These are phyloP conservation scores for Gopherus flavomarginatus DNA, from an alignment of 2,113 vertebrate genomes.

Conservation along the genomic window DNA sequence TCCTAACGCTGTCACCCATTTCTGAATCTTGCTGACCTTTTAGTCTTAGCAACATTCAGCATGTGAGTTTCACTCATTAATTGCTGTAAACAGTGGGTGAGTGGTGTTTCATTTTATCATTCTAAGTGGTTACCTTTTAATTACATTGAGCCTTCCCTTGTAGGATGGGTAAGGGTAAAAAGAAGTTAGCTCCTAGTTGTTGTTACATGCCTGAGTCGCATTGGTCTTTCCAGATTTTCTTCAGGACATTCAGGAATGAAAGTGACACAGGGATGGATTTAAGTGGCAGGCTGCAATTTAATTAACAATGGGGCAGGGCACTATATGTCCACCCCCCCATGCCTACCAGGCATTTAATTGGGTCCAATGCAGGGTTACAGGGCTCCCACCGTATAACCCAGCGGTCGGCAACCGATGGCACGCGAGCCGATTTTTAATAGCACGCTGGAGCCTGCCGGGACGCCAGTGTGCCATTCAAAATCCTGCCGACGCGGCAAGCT, in stretches of 20 bases:
- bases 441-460: no score
- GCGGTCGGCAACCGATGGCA: no score
- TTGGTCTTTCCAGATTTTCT: slow-evolving; percentile 4
- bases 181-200: neutral
- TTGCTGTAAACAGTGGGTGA: neutral
- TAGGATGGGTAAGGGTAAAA: neutral
- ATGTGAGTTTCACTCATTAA: neutral
- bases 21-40: slow-evolving; percentile 2
- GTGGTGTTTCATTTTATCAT: neutral
- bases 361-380: neutral
- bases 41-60: neutral
- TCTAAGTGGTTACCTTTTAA: neutral
- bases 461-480: no score
- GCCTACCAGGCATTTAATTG: neutral
- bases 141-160: neutral
- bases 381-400: neutral
- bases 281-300: neutral
- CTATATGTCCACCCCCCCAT: neutral
- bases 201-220: neutral
- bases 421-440: no score
- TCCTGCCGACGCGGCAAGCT: no score
- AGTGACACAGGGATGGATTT: neutral
- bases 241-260: neutral
- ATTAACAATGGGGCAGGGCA: neutral
- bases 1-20: neutral